A percentile compares a stretch with the other conserved stretches of the same genome.
phyloP scores from a whole-genome alignment of 2,888 invertebrate species.

The Apodemia duryi region DNA sequence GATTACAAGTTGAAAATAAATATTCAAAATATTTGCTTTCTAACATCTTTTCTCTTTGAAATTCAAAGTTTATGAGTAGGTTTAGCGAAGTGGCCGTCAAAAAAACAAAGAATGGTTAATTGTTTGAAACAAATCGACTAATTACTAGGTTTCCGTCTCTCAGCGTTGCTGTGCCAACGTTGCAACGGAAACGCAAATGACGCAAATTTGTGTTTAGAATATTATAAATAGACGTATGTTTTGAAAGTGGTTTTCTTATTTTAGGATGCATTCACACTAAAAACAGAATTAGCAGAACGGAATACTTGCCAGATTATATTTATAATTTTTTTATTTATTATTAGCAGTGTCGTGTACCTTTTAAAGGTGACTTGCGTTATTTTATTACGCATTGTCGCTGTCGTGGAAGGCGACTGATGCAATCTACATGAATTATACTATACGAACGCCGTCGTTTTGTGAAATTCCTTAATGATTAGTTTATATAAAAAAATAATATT shows the following conservation, averaged over 20 bases:
- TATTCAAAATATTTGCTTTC: too few relatives aligned
- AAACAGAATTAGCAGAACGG: background rate
- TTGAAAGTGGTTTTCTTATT: conserved; percentile 9
- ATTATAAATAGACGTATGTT: conserved; percentile 31
- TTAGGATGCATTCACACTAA: conserved; percentile 8
- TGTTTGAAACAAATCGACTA: conserved; percentile 34
- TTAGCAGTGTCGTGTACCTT: background rate
- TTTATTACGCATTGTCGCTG: background rate
- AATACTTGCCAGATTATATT: background rate
- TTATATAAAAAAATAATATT: too few relatives aligned
- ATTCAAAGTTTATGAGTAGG: background rate
- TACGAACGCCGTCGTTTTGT: too few relatives aligned
- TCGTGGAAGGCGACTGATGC: too few relatives aligned
- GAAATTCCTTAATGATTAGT: too few relatives aligned
- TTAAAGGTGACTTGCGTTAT: background rate
- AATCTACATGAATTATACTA: too few relatives aligned
- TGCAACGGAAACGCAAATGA: conserved; percentile 37
- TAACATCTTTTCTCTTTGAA: too few relatives aligned
- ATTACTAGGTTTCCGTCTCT: conserved; percentile 38
- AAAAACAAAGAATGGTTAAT: conserved; percentile 10
- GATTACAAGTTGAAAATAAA: too few relatives aligned
- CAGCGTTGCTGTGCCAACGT: conserved; percentile 35
- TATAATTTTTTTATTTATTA: background rate
- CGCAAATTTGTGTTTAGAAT: conserved; percentile 31
- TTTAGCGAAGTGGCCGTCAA: conserved; percentile 3